Conservation (phyloP, 2,888 invertebrate species). For the Brachyptera putata region DNA sequence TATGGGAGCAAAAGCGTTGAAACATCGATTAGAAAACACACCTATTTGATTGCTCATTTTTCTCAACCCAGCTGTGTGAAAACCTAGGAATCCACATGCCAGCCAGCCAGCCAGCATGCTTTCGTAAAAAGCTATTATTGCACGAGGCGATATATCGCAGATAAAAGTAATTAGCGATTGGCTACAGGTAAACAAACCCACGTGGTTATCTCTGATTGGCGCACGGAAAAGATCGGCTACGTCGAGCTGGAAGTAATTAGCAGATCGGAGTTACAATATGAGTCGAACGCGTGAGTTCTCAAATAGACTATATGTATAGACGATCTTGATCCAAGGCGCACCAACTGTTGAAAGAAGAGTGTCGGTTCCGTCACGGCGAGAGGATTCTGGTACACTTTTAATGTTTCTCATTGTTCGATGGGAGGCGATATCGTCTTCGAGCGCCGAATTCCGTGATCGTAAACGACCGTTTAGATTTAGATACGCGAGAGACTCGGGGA, state of each 20-base stretch:
- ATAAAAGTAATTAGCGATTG: neutral
- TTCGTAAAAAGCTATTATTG: no score
- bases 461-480: no score
- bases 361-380: neutral
- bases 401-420: neutral
- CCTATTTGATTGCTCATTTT: no score
- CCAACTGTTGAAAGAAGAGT: constrained; percentile 3
- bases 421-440: no score
- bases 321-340: neutral
- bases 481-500: no score
- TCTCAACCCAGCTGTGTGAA: no score
- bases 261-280: neutral
- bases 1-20: no score
- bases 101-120: no score
- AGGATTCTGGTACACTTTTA: neutral
- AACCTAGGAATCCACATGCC: no score
- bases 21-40: no score
- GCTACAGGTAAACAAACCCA: constrained; percentile 5
- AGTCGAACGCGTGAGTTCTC: neutral
- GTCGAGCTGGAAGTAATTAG: neutral
- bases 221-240: neutral
- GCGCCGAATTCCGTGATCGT: constrained; percentile 8
- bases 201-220: neutral
- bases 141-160: no score
- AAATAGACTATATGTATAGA: constrained; percentile 1